These are phyloP conservation scores for Pycnonotus jocosus DNA, from an alignment of 2,113 vertebrate species.

Conservation along the genomic window DNA sequence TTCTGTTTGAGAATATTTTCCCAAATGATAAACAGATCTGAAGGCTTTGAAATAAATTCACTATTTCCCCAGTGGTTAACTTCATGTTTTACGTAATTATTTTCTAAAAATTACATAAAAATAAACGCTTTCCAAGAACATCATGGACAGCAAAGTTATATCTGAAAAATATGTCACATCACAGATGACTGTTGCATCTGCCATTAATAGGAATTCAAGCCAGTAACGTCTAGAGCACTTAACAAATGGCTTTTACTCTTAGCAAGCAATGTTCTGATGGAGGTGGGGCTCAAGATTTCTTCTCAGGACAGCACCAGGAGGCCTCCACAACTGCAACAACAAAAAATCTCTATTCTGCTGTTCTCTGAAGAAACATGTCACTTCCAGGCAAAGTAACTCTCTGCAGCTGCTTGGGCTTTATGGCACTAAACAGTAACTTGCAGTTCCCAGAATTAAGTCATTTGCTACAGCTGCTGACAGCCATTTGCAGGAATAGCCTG, in stretches of 20 bases:
- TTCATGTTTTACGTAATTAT: background rate
- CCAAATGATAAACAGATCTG: constrained; percentile 10
- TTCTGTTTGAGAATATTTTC: background rate
- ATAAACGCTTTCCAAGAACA: background rate
- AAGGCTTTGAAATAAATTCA: background rate
- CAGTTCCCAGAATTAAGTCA: background rate
- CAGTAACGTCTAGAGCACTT: background rate
- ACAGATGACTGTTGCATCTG: background rate
- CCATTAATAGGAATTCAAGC: background rate
- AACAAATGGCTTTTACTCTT: background rate
- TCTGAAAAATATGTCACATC: background rate
- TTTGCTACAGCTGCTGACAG: background rate
- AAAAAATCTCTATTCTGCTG: background rate
- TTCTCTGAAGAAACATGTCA: background rate
- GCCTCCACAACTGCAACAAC: background rate
- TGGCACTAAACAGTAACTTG: background rate
- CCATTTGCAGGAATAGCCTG: background rate
- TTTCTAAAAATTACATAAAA: background rate
- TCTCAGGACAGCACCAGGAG: background rate
- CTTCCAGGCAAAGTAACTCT: background rate
- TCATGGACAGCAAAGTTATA: background rate
- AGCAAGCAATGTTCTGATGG: background rate
- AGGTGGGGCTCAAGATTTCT: background rate
- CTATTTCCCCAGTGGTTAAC: background rate
- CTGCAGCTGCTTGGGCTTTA: background rate